Evolutionary conservation across 2,797 vertebrate species (phyloP).

Genomic region (Tachyglossus aculeatus): DNA sequence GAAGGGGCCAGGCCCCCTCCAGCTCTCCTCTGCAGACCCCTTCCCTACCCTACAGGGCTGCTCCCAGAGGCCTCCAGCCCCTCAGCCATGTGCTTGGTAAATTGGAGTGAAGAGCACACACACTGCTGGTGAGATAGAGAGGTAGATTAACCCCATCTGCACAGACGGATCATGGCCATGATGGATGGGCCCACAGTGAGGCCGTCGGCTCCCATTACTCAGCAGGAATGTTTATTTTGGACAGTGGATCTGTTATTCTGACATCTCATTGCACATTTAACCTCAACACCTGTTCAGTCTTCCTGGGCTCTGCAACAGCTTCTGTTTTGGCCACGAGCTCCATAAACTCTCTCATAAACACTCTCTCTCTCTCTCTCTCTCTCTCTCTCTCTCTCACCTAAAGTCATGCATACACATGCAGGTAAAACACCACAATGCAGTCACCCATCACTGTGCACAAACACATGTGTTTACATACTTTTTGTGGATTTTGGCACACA

Average conservation of each 20-base stretch:
- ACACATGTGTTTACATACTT: too few relatives aligned
- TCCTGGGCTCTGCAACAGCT: not conserved
- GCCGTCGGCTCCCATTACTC: constrained; percentile 35
- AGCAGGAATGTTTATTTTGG: constrained; percentile 44
- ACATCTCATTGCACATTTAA: constrained; percentile 23
- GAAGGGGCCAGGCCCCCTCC: not conserved
- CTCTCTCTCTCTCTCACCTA: too few relatives aligned
- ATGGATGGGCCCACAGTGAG: constrained; percentile 17
- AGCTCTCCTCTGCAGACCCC: not conserved
- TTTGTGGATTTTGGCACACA: too few relatives aligned
- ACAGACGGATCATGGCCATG: constrained; percentile 8
- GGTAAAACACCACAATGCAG: too few relatives aligned
- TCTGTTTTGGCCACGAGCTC: too few relatives aligned
- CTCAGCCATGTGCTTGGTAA: constrained; percentile 8
- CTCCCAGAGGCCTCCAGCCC: constrained; percentile 4
- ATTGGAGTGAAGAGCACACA: not conserved
- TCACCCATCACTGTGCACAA: too few relatives aligned
- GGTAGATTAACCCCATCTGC: not conserved
- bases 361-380: too few relatives aligned
- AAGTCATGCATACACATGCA: too few relatives aligned
- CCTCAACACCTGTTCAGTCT: constrained; percentile 30
- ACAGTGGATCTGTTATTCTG: constrained; percentile 42
- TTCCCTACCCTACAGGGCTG: not conserved
- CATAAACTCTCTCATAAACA: too few relatives aligned
- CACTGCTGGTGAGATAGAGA: not conserved